Percentiles rank a stretch among this genome's conserved stretches.
Conservation (phyloP, 2,113 vertebrate genomes). For the Chaetorhynchus papuensis region DNA sequence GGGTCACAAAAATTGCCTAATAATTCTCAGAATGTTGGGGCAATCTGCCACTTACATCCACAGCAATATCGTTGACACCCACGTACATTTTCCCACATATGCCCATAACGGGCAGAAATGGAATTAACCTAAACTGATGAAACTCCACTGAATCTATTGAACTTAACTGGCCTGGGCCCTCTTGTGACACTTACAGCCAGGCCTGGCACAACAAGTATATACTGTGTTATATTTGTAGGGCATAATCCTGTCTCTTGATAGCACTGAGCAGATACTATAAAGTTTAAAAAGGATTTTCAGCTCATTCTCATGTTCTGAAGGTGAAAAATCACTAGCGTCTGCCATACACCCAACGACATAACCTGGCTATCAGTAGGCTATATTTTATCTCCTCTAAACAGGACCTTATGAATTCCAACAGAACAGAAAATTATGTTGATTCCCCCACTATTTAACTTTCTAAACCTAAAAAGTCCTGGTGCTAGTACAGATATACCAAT, state of each 20-base stretch:
- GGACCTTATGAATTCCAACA: background rate
- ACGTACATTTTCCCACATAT: background rate
- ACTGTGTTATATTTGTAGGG: fast-evolving
- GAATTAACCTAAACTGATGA: background rate
- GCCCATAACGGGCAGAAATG: background rate
- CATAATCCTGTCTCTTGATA: background rate
- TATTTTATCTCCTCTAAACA: background rate
- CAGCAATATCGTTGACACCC: background rate
- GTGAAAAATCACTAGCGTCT: background rate
- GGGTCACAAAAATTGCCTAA: background rate
- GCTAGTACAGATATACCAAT: background rate
- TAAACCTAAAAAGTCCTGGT: background rate
- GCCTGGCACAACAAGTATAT: background rate
- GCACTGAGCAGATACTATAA: background rate
- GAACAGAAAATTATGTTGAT: background rate
- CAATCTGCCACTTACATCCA: background rate
- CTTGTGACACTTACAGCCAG: background rate
- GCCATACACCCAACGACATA: background rate
- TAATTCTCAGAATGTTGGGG: background rate
- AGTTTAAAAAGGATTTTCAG: background rate
- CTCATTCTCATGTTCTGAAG: background rate
- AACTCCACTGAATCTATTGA: background rate
- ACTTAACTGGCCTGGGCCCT: background rate
- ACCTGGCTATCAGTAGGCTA: background rate
- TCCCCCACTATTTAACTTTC: background rate